Percentiles rank a stretch among this genome's conserved stretches.
These are phyloP conservation scores for Bubo scandiacus DNA, from an alignment of 2,113 vertebrate genomes.

Conservation along the genomic window DNA sequence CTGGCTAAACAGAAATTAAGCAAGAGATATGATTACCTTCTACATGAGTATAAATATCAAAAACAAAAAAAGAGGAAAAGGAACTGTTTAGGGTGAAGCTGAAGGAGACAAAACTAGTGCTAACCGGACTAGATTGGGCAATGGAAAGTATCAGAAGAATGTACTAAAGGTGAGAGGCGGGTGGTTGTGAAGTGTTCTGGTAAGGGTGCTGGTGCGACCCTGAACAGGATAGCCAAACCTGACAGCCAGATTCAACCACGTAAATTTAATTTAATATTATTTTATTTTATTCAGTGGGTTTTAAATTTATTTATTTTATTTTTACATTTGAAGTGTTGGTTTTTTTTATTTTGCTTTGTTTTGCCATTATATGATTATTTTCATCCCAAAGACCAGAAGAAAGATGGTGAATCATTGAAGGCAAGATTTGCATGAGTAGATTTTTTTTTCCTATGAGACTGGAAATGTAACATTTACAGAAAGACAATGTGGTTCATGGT, in stretches of 20 bases:
- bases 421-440: neutral
- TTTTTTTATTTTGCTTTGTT: neutral
- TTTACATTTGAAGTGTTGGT: neutral
- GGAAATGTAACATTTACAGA: neutral
- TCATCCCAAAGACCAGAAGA: neutral
- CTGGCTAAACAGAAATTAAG: neutral
- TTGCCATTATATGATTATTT: neutral
- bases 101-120: neutral
- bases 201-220: neutral
- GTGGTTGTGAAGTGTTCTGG: neutral
- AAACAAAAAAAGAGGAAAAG: neutral
- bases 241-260: neutral
- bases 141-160: neutral
- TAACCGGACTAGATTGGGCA: neutral
- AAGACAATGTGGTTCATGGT: neutral
- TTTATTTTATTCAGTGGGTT: neutral
- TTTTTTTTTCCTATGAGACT: neutral
- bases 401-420: neutral
- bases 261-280: neutral
- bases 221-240: neutral
- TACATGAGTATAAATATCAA: neutral
- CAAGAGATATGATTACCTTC: neutral
- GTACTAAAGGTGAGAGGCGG: neutral
- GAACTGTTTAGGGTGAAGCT: neutral
- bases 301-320: neutral